A percentile compares a stretch with the other conserved stretches of the same genome.
These are phyloP conservation scores for Verasper variegatus DNA, from an alignment of 2,113 vertebrate species.

Conservation along the genomic window DNA sequence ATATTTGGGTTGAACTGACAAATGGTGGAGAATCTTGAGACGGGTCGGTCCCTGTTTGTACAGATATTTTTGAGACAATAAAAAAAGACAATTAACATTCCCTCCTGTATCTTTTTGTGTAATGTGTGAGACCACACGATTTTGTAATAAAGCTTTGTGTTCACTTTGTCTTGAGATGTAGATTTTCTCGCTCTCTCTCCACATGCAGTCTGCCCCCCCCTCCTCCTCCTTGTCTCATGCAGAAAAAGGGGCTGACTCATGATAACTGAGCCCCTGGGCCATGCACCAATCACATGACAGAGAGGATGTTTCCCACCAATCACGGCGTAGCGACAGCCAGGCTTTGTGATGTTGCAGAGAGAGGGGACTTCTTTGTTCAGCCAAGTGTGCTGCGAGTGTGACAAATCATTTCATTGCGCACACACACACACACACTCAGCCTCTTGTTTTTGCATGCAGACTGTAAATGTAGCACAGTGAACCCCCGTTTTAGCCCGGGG, in stretches of 20 bases:
- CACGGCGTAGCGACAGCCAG: neutral
- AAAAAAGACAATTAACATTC: conserved; percentile 53
- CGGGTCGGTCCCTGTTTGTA: conserved; percentile 59
- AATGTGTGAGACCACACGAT: conserved; percentile 44
- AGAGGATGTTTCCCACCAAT: conserved; percentile 55
- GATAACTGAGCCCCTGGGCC: conserved; percentile 50
- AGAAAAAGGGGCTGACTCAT: conserved; percentile 70
- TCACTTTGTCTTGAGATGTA: neutral
- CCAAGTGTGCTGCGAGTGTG: conserved; percentile 69
- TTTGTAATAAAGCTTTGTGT: conserved; percentile 74
- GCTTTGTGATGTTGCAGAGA: conserved; percentile 40
- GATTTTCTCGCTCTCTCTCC: conserved; percentile 4
- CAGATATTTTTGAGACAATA: conserved; percentile 69
- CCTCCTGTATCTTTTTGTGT: conserved; percentile 59
- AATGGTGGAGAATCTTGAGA: conserved; percentile 22
- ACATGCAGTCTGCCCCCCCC: neutral
- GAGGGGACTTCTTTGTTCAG: conserved; percentile 69
- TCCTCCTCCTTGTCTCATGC: conserved; percentile 17
- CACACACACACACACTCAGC: conserved; percentile 11
- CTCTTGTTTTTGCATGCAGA: conserved; percentile 27
- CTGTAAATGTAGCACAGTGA: conserved; percentile 18
- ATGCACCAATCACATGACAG: conserved; percentile 65
- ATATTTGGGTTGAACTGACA: conserved; percentile 3
- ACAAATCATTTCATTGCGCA: conserved; percentile 61
- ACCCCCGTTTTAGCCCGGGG: conserved; percentile 45